These are phyloP conservation scores for Hypsibius dujardini DNA, from an alignment of 1,140 invertebrate genomes.

Conservation along the genomic window DNA sequence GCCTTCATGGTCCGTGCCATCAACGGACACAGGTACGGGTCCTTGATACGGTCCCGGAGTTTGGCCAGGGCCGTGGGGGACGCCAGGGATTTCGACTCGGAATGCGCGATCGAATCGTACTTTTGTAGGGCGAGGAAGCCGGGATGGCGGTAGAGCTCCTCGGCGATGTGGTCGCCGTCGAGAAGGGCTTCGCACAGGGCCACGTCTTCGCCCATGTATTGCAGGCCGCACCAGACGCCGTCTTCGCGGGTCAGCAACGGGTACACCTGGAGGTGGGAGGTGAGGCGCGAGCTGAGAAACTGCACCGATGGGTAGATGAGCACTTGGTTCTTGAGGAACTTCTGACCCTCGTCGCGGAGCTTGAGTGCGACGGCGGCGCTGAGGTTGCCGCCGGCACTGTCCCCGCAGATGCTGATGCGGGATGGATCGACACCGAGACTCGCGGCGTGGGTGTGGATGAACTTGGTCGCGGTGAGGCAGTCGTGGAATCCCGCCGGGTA, in stretches of 20 bases:
- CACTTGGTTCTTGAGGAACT: constrained; percentile 9
- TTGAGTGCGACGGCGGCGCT: constrained; percentile 28
- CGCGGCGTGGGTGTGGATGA: constrained; percentile 23
- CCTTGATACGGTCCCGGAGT: neutral
- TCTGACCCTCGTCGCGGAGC: constrained; percentile 17
- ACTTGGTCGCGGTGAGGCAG: constrained; percentile 27
- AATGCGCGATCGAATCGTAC: neutral
- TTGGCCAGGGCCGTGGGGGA: neutral
- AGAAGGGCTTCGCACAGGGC: neutral
- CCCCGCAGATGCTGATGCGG: constrained; percentile 21
- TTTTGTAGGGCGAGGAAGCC: neutral
- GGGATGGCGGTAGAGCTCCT: neutral
- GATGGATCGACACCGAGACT: constrained; percentile 24
- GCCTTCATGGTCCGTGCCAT: constrained; percentile 21
- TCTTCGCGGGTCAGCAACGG: neutral
- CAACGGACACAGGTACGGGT: constrained; percentile 22
- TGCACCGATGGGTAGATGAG: constrained; percentile 17
- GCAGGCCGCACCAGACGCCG: neutral
- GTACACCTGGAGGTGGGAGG: neutral
- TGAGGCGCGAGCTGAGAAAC: neutral
- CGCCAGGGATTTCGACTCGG: neutral
- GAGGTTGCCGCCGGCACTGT: constrained; percentile 31
- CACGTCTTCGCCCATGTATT: neutral
- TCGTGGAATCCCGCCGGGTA: constrained; percentile 29
- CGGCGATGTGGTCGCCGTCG: neutral